These are phyloP conservation scores for Hemistola chrysoprasaria DNA, from an alignment of 2,888 invertebrate genomes.

Conservation along the genomic window DNA sequence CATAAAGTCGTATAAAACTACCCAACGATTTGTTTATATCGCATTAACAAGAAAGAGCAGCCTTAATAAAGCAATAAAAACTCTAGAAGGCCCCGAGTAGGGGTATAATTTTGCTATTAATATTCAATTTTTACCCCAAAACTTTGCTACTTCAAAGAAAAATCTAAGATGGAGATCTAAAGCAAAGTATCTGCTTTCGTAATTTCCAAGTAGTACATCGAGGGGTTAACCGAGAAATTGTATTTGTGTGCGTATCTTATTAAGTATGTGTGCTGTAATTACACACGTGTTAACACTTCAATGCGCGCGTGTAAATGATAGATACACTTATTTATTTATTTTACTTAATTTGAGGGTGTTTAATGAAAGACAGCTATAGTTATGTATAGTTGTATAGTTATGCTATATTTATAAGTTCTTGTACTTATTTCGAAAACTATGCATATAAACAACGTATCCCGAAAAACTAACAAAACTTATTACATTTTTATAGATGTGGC, in stretches of 20 bases:
- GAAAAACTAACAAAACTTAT: too few species aligned
- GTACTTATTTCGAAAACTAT: too few species aligned
- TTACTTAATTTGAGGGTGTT: too few species aligned
- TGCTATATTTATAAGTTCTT: too few species aligned
- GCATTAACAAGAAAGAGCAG: constrained; percentile 66
- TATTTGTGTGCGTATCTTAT: constrained; percentile 35
- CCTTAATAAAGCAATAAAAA: constrained; percentile 79
- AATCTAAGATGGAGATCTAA: constrained; percentile 72
- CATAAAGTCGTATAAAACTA: constrained; percentile 50
- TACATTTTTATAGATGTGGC: too few species aligned
- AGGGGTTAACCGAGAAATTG: constrained; percentile 49
- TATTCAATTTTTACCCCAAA: constrained; percentile 79
- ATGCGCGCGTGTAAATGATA: constrained; percentile 6
- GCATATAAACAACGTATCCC: too few species aligned
- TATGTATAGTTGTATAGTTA: too few species aligned
- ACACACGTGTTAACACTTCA: constrained; percentile 27
- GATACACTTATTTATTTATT: too few species aligned
- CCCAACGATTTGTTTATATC: constrained; percentile 74
- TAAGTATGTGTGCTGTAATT: constrained; percentile 36
- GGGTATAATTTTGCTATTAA: constrained; percentile 79
- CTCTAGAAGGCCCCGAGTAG: constrained; percentile 50
- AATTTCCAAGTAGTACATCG: constrained; percentile 62
- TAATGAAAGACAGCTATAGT: too few species aligned
- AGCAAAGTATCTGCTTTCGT: constrained; percentile 62
- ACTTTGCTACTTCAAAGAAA: constrained; percentile 75